Evolutionary conservation across 2,888 invertebrate genomes (phyloP).

Genomic region (Mesorhabditis spiculigera): DNA sequence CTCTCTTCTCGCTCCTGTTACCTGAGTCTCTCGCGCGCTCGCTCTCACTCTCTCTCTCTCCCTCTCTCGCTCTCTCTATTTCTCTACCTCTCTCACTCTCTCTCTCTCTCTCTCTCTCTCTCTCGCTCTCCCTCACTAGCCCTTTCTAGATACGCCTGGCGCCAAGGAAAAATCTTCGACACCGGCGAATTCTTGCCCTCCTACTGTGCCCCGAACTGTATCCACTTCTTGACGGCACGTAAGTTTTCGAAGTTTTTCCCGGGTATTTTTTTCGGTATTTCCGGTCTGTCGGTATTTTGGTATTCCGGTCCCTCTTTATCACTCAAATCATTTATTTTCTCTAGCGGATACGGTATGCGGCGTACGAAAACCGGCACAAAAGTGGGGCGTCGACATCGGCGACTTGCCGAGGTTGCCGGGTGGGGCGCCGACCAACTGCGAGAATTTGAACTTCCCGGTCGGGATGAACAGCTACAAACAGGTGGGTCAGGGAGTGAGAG

Average conservation of each 20-base stretch:
- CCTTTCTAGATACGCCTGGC: background rate
- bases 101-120: too few species aligned
- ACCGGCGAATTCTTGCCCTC: background rate
- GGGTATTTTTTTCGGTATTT: too few species aligned
- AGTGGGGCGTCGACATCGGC: background rate
- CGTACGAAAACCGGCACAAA: background rate
- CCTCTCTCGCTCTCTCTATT: too few species aligned
- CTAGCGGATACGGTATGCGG: background rate
- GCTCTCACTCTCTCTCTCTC: too few species aligned
- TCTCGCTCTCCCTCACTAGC: background rate
- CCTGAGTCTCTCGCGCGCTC: too few species aligned
- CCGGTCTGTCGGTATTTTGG: too few species aligned
- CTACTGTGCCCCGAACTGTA: conserved; percentile 6
- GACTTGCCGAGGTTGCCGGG: too few species aligned
- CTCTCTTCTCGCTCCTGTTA: too few species aligned
- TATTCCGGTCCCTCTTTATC: too few species aligned
- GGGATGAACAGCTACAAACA: background rate
- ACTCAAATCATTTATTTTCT: background rate
- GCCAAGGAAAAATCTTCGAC: background rate
- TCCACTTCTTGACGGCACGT: background rate
- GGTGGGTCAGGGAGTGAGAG: background rate
- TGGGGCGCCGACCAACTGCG: background rate
- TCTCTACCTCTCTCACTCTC: background rate
- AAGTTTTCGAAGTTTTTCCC: too few species aligned
- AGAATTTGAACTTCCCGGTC: background rate